phyloP scores from a whole-genome alignment of 2,888 invertebrate species.

The Caenorhabditis macrosperma region DNA sequence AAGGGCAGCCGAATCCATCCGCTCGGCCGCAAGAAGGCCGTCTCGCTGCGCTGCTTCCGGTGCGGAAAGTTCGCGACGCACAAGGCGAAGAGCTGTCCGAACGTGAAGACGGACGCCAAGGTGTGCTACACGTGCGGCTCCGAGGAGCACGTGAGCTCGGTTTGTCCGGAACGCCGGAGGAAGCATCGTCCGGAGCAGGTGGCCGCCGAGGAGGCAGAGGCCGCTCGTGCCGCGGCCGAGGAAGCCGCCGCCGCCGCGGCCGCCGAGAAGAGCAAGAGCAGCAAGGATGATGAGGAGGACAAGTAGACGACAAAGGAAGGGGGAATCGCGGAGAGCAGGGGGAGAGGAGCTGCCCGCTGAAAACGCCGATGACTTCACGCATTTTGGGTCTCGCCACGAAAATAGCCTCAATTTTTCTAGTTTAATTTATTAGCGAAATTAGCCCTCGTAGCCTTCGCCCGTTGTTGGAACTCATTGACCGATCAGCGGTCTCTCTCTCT shows the following conservation, averaged over 20 bases:
- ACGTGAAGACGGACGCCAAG: constrained; percentile 52
- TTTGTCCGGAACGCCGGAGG: constrained; percentile 55
- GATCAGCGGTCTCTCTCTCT: too few species aligned
- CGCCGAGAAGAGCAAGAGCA: not conserved
- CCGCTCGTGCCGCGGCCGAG: constrained; percentile 29
- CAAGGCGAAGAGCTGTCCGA: constrained; percentile 62
- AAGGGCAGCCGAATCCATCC: constrained; percentile 58
- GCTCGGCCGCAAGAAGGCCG: constrained; percentile 53
- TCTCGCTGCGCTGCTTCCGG: constrained; percentile 61
- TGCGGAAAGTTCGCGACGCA: constrained; percentile 66
- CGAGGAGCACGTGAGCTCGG: constrained; percentile 58
- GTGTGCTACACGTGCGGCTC: constrained; percentile 65
- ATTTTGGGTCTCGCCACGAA: too few species aligned
- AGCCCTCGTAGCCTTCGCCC: too few species aligned
- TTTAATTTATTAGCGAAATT: too few species aligned
- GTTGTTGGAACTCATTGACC: too few species aligned
- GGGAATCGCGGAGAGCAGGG: not conserved
- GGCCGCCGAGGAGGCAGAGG: constrained; percentile 49
- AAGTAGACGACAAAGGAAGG: not conserved
- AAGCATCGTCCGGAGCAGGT: constrained; percentile 53
- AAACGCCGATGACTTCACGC: too few species aligned
- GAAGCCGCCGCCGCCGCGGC: not conserved
- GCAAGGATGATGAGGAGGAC: not conserved
- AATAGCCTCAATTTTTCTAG: too few species aligned
- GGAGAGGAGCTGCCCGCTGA: not conserved